Base-by-base conservation (phyloP, 2,888 invertebrate genomes). In the Andrena fulva region DNA sequence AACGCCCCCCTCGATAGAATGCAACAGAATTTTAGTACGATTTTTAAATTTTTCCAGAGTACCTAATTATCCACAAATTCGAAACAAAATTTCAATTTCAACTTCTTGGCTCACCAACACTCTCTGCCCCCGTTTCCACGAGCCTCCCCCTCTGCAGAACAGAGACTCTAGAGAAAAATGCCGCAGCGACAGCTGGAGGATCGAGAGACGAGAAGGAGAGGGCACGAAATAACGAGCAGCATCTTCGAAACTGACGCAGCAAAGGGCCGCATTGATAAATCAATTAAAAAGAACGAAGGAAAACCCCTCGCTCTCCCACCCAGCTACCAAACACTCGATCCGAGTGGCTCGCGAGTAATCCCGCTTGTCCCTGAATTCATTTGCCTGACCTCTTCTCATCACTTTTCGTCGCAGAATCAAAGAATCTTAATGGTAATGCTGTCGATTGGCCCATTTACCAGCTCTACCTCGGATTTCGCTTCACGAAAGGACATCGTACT, bases 381-480 rank as follows among this genome's bases (percentile, higher is more conserved):
- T 81, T 29, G 69, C 60, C 74, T 66, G 70, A 73, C 56, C 64
- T 52, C 20, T 35, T 70, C 62, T 66, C 79, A 10, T 81, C 80
- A n/a, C 69, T 56, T 59, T 33, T 48, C 70, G 54, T 42, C 63
- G 54, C 24, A 42, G 78, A 84, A 79, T 85, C 85, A 74, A 85
- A 82, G 85, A 85, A 82, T 85, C 72, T 82, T 85, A 84, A 85
- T 77, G 78, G 73, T 77, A 78, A 77, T 78, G 66, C 62, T 54
- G 64, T 54, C 82, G 77, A 85, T 82, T 75, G 80, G 74, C 52
- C 85, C 76, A 82, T 85, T 85, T 80, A 74, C 76, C 73, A 70
- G 71, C 56, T 70, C 29, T 42, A 20, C 24, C 69, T 78, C 73
- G 33, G 64, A 74, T 74, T 77, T 67, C 76, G 16, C 24, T 54